These are phyloP conservation scores for Ischnus inquisitorius DNA, from an alignment of 2,888 invertebrate genomes.

Conservation along the genomic window DNA sequence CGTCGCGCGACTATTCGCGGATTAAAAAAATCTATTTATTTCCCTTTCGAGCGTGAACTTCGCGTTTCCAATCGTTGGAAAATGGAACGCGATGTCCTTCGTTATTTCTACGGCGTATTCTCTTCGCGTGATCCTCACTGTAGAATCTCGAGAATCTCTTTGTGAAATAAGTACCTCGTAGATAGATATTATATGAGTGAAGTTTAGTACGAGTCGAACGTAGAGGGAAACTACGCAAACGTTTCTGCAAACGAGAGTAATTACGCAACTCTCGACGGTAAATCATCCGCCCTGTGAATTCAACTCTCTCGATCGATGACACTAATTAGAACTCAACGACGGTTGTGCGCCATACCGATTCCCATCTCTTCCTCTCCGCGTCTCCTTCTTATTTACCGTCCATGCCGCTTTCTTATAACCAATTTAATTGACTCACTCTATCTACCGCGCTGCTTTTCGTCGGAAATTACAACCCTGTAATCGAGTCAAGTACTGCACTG, in stretches of 20 bases:
- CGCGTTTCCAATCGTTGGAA: background rate
- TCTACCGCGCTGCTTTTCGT: constrained; percentile 42
- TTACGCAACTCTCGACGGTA: constrained; percentile 68
- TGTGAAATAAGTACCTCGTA: background rate
- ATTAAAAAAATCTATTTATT: too few species aligned
- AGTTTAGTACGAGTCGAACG: constrained; percentile 48
- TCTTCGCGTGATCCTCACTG: too few species aligned
- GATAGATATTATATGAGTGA: constrained; percentile 19
- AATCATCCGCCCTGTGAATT: constrained; percentile 68
- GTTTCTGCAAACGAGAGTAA: constrained; percentile 68
- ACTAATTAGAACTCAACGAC: constrained; percentile 68
- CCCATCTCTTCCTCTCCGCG: constrained; percentile 10
- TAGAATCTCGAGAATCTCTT: too few species aligned
- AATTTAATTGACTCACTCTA: constrained; percentile 65
- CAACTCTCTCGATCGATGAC: constrained; percentile 67
- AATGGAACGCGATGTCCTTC: background rate
- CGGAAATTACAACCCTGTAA: constrained; percentile 29
- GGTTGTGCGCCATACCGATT: constrained; percentile 52
- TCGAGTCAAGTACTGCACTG: background rate
- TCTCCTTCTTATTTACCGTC: constrained; percentile 33
- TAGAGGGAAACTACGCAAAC: constrained; percentile 50
- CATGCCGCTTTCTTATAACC: constrained; percentile 56
- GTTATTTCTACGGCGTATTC: too few species aligned
- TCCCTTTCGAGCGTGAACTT: too few species aligned
- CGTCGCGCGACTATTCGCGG: too few species aligned